Base-by-base conservation (phyloP, 2,888 invertebrate genomes). In the Drosophila incognita region DNA sequence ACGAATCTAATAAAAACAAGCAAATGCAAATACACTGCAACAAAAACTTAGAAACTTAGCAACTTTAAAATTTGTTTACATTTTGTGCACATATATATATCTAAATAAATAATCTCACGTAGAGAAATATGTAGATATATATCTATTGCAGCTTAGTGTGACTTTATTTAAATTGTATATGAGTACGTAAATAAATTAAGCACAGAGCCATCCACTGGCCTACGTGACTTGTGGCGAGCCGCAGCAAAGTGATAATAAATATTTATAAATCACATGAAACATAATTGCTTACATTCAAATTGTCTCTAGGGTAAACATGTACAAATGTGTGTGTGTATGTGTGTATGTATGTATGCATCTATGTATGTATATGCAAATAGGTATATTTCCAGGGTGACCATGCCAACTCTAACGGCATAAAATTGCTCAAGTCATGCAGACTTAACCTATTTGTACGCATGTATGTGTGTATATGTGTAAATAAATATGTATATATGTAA, bases 181-280 rank as follows among this genome's bases (percentile, higher is more conserved):
- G 38, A 27, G 38, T 52, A 58, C 52, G 42, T 57, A 35, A 2
- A 21, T 38, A 58, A 33, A 56, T 38, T 15, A 35, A 49, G 29
- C 38, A 46, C 52, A 51, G 36, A 46, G 36, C 31, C 58, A 57
- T 69, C 48, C 35, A 48, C 8, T 61, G 69, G 78, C 63, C 63
- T 76, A 76, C 76, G 79, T 76, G 76, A 76, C 76, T 53, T 49
- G 31, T 27, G 42, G 36, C 59, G 53, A 60, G 40, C 48, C 53
- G n/a, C 67, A 62, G 38, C 10, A 46, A 31, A 61, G 33, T 46
- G 36, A 29, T 46, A 71, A 66, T 54, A 18, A 35, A 33, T 36
- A 48, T 59, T 29, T n/a, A 69, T 42, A 53, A 35, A 38, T n/a
- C 18, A 51, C 15, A 53, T 58, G 13, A 27, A 27, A n/a, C 36